phyloP scores from a whole-genome alignment of 2,113 vertebrate genomes.

The Nettapus auritus region DNA sequence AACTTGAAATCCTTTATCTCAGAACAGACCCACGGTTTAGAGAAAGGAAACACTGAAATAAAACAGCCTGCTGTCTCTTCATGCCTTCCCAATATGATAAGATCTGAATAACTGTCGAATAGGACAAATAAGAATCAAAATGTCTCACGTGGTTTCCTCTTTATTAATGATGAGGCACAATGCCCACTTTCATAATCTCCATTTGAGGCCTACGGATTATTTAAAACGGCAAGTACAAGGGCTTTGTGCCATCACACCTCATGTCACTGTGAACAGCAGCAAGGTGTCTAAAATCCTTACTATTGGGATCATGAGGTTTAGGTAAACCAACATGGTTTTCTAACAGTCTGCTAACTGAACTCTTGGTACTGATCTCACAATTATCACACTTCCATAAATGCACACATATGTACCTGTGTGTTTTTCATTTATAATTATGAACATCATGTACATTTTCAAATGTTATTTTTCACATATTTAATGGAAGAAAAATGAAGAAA shows the following conservation, averaged over 20 bases:
- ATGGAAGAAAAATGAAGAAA: neutral
- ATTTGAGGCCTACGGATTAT: neutral
- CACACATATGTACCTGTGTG: fast-evolving
- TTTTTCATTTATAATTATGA: neutral
- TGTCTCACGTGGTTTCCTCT: neutral
- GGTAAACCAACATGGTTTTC: neutral
- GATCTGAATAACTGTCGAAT: neutral
- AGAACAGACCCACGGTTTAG: neutral
- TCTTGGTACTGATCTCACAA: neutral
- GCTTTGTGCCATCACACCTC: neutral
- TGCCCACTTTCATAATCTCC: neutral
- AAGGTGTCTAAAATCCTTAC: neutral
- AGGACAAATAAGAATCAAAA: neutral
- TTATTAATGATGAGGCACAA: neutral
- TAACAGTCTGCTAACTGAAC: too few species aligned
- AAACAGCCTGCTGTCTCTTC: neutral
- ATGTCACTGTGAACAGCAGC: neutral
- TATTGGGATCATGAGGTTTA: neutral
- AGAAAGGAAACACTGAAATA: neutral
- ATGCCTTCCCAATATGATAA: neutral
- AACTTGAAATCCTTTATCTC: neutral
- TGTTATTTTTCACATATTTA: neutral
- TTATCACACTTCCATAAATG: neutral
- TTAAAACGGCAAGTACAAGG: neutral
- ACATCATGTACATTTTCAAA: neutral